phyloP scores from a whole-genome alignment of 64 coral and sea anemone species.

The Actinia equina region DNA sequence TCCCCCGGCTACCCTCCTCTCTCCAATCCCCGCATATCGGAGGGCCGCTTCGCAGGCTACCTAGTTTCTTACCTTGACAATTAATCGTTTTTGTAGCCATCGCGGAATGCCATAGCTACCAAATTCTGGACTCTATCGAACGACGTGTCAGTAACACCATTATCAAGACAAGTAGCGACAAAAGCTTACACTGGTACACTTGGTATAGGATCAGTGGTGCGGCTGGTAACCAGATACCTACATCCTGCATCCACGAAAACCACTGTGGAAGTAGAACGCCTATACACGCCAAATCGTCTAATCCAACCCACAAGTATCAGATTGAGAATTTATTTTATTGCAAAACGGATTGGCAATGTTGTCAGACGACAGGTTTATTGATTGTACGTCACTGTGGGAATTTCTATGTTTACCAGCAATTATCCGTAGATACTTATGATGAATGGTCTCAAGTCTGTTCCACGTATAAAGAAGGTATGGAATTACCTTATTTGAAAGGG shows the following conservation, averaged over 20 bases:
- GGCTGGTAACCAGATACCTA: conserved; percentile 11
- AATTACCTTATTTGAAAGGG: too few species aligned
- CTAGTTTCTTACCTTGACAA: neutral
- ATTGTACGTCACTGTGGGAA: neutral
- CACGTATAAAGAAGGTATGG: conserved; percentile 5
- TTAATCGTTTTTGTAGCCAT: neutral
- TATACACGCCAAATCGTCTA: neutral
- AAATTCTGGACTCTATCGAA: neutral
- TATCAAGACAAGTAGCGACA: neutral
- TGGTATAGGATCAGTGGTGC: conserved; percentile 16
- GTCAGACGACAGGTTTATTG: neutral
- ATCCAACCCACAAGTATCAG: neutral
- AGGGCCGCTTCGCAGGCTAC: too few species aligned
- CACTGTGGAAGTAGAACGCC: neutral
- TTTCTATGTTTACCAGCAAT: neutral
- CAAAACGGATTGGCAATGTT: neutral
- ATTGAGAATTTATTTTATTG: neutral
- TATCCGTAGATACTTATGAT: neutral
- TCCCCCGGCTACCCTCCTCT: too few species aligned
- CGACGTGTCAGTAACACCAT: neutral
- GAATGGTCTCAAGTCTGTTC: neutral
- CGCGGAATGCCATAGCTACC: conserved; percentile 16
- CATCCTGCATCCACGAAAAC: neutral
- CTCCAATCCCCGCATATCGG: too few species aligned
- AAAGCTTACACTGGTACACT: neutral